These are phyloP conservation scores for Macropus fuliginosus DNA, from an alignment of 2,797 vertebrate species.

Conservation along the genomic window DNA sequence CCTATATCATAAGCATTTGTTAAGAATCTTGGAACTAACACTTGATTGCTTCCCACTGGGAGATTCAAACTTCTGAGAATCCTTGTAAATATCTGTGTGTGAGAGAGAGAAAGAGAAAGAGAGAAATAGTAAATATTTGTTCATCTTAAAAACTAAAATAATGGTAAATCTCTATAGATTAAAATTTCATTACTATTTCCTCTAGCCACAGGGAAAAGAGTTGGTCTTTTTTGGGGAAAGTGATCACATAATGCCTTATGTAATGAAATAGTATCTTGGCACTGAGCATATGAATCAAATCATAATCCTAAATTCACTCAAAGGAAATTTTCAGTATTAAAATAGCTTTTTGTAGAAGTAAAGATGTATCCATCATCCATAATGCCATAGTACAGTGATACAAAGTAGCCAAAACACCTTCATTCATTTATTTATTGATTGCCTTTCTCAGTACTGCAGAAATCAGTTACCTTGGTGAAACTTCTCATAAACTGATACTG, in stretches of 20 bases:
- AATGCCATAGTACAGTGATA: not conserved
- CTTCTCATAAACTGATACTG: not conserved
- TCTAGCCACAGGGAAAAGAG: not conserved
- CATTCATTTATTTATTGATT: not conserved
- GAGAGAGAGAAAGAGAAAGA: constrained; percentile 44
- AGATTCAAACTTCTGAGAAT: constrained; percentile 97
- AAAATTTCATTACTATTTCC: not conserved
- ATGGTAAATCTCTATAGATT: not conserved
- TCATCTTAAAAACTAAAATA: not conserved
- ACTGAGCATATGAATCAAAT: not conserved
- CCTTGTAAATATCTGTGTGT: constrained; percentile 96
- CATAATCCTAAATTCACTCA: not conserved
- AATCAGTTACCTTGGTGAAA: not conserved
- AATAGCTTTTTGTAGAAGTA: not conserved
- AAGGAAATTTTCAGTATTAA: not conserved
- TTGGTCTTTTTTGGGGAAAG: not conserved
- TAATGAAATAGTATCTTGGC: not conserved
- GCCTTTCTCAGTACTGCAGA: not conserved
- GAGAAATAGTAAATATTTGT: not conserved
- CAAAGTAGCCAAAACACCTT: not conserved
- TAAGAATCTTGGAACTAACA: constrained; percentile 93
- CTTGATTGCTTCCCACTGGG: constrained; percentile 96
- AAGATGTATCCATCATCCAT: not conserved
- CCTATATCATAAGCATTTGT: constrained; percentile 96
- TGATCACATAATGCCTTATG: not conserved